Evolutionary conservation across 2,888 invertebrate species (phyloP), one percentile per base, ranked within the genome.

Genomic region (Gibbula magus): DNA sequence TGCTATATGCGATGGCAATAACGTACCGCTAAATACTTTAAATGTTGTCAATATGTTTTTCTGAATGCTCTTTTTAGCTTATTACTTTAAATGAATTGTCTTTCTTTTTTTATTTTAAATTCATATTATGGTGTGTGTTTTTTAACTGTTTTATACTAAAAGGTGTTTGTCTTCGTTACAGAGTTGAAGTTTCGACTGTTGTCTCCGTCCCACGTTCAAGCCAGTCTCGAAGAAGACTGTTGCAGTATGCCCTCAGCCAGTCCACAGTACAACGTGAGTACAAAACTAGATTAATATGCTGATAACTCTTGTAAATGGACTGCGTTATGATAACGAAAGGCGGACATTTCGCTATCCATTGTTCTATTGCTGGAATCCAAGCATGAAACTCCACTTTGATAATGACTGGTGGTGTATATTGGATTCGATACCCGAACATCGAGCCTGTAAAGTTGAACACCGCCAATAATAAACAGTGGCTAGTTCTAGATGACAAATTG

Each of bases 191-290:
- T 74, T 29, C 25, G 78, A 52, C 45, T 78, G 8, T 25, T 78
- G 45, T 78, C 78, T 25, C 73, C 78, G 35, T 39, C 78, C 16
- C 73, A 74, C 22, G 53, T 53, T 20, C 32, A 20, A 10, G 20
- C 35, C 54, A n/a, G 32, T 10, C 13, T 53, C 10, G 74, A 73
- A 32, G 78, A 73, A 39, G 78, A 78, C 13, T 70, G 74, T 20
- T 54, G 35, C 29, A 78, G 35, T 39, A 78, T 78, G 78, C 78
- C 78, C 35, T 78, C 78, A 56, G 78, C 78, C 18, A 78, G 78
- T 78, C 78, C 78, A 7, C 78, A 70, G 16, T 78, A 78, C 74
- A 78, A 74, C 45, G 78, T 78, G 74, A 78, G 78, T 78, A 70
- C 22, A 35, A 7, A 45, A 5, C 5, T 77, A 10, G n/a, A n/a